These are phyloP conservation scores for Ectobius pallidus DNA, from an alignment of 2,888 invertebrate species.

Conservation along the genomic window DNA sequence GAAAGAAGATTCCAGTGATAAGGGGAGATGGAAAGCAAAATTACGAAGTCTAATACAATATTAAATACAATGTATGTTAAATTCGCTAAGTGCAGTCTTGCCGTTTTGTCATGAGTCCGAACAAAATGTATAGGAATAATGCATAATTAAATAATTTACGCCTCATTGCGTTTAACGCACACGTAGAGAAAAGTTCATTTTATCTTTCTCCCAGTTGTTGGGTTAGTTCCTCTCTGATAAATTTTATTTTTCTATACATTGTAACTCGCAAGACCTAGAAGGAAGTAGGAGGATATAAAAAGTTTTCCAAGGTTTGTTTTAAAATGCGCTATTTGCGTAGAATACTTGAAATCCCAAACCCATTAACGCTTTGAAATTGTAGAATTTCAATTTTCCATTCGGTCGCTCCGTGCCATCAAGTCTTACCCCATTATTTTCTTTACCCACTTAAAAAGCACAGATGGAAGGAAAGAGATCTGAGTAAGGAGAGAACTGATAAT, in stretches of 20 bases:
- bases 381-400: conserved; percentile 54
- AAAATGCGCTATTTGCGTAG: conserved; percentile 48
- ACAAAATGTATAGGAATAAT: too few relatives aligned
- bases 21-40: too few relatives aligned
- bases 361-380: conserved; percentile 54
- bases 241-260: neutral
- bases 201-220: too few relatives aligned
- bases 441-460: neutral
- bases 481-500: neutral
- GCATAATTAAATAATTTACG: too few relatives aligned
- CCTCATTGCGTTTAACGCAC: too few relatives aligned
- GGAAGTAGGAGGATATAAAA: conserved; percentile 46
- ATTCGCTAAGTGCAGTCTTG: too few relatives aligned
- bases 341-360: conserved; percentile 46
- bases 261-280: neutral
- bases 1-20: too few relatives aligned
- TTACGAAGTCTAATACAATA: too few relatives aligned
- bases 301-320: conserved; percentile 50
- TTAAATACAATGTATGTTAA: too few relatives aligned
- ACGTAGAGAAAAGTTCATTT: too few relatives aligned
- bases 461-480: neutral
- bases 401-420: conserved; percentile 38
- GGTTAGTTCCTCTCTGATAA: too few relatives aligned
- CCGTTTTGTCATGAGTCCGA: too few relatives aligned
- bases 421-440: neutral